These are phyloP conservation scores for Indri indri DNA, from an alignment of 2,113 vertebrate genomes.

Conservation along the genomic window DNA sequence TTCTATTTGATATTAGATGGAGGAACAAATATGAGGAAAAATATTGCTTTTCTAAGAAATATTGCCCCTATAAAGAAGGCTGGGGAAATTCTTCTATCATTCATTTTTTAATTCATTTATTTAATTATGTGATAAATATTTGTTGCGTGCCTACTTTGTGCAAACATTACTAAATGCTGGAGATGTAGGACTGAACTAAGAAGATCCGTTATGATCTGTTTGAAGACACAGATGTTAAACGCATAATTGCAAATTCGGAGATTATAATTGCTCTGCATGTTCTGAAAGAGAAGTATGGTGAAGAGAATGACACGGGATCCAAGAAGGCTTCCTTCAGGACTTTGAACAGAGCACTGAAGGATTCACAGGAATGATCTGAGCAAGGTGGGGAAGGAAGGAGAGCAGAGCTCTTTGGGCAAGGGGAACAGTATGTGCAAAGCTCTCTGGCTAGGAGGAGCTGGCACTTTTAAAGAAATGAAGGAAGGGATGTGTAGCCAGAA, in stretches of 20 bases:
- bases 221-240: not conserved
- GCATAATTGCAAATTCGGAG: not conserved
- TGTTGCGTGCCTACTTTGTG: not conserved
- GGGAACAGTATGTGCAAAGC: not conserved
- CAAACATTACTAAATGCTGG: not conserved
- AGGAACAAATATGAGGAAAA: not conserved
- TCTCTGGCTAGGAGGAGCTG: not conserved
- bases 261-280: not conserved
- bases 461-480: not conserved
- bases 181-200: not conserved
- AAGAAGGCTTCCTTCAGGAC: not conserved
- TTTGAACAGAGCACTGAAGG: not conserved
- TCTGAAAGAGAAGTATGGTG: not conserved
- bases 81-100: not conserved
- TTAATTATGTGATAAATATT: not conserved
- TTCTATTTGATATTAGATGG: not conserved
- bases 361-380: no score
- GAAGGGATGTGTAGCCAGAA: accelerated
- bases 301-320: not conserved
- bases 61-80: not conserved
- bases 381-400: accelerated
- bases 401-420: not conserved
- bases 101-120: not conserved
- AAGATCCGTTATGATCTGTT: not conserved
- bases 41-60: not conserved